Evolutionary conservation across 2,113 vertebrate species (phyloP).

Genomic region (Boleophthalmus pectinirostris): DNA sequence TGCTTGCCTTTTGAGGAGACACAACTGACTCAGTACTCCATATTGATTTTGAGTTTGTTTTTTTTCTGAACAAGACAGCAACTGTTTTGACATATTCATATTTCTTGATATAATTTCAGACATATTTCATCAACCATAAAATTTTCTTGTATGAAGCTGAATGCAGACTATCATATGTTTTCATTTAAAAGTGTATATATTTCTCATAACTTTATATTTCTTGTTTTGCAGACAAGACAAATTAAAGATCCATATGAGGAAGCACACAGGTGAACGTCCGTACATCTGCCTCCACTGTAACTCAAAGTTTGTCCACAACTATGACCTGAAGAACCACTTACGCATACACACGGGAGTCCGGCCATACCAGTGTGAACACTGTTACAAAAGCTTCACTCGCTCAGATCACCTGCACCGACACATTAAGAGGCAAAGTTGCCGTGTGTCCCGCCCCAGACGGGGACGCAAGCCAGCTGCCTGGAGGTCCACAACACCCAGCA

Average conservation of each 20-base stretch:
- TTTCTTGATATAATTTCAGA: neutral
- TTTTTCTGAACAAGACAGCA: neutral
- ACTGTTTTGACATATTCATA: neutral
- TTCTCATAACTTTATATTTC: constrained; percentile 4
- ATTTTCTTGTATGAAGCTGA: neutral
- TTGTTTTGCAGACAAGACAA: constrained; percentile 90
- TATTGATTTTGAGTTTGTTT: neutral
- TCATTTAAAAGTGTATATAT: neutral
- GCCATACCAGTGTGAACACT: constrained; percentile 98
- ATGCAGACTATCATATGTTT: neutral
- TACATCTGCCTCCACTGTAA: constrained; percentile 99
- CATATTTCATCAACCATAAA: neutral
- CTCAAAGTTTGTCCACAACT: constrained; percentile 98
- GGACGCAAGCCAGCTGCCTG: constrained; percentile 88
- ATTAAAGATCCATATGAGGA: constrained; percentile 98
- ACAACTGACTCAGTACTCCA: neutral
- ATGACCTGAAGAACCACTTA: constrained; percentile 99
- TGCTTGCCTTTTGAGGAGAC: constrained; percentile 26
- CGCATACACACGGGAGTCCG: constrained; percentile 96
- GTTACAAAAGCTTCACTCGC: constrained; percentile 98
- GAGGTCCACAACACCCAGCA: constrained; percentile 74
- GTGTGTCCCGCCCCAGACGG: constrained; percentile 84
- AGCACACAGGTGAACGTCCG: constrained; percentile 96
- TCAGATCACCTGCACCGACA: constrained; percentile 97
- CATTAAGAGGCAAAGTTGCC: constrained; percentile 97